Conservation (phyloP, 2,113 vertebrate genomes). For the Myrmecobius fasciatus region DNA sequence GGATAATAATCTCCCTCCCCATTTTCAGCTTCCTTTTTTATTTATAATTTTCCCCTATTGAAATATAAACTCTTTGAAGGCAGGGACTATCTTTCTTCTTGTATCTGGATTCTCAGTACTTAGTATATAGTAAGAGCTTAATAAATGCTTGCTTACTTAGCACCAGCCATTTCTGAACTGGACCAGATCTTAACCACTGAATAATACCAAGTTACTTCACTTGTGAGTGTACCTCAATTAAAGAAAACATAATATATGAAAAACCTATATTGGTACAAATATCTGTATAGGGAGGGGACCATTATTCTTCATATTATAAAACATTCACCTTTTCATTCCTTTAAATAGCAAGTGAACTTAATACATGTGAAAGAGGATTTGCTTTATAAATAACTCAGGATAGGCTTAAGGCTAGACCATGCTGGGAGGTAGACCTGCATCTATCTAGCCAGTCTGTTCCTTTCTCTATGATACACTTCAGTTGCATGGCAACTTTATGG, state of each 20-base stretch:
- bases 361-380: accelerated
- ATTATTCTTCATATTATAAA: neutral
- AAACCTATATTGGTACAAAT: neutral
- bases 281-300: neutral
- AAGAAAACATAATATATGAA: neutral
- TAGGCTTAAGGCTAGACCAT: neutral
- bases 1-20: neutral
- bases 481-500: neutral
- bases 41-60: neutral
- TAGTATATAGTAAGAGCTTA: neutral
- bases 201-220: neutral
- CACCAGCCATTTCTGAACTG: neutral
- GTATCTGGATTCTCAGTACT: neutral
- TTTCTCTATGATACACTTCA: neutral
- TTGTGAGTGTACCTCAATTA: neutral
- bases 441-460: accelerated
- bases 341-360: neutral
- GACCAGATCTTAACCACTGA: neutral
- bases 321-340: neutral
- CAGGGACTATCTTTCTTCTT: neutral
- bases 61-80: neutral
- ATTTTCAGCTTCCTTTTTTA: neutral
- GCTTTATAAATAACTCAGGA: neutral
- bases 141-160: neutral
- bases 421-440: neutral